Base-by-base conservation (phyloP, 1,140 invertebrate genomes). In the Bombus balteatus region DNA sequence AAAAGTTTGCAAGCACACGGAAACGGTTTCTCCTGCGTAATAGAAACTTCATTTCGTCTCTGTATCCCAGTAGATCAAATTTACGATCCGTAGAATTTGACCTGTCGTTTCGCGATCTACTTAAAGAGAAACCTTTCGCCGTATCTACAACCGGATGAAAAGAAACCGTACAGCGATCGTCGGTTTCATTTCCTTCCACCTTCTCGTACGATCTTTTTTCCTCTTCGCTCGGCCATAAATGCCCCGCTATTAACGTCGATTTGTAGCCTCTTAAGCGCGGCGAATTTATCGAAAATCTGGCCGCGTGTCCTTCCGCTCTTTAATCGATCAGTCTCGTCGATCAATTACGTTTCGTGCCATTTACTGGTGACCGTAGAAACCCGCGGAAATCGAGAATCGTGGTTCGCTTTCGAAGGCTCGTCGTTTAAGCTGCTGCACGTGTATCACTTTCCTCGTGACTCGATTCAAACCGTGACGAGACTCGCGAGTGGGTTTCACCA, bases 381-480 rank as follows among this genome's bases (percentile, higher is more conserved):
- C 68, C 43, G 37, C 75, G 74, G 76, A 66, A 87, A 87, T 89
- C 87, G 80, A 62, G 22, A 57, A 47, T 84, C 66, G 71, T 75
- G 70, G 80, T 65, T 78, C 83, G 75, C 87, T 75, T 83, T 89
- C 75, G 77, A 78, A 70, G 73, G 78, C 22, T 18, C 70, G 75
- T 66, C 85, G 73, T 77, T 89, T 85, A 75, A 82, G 73, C 79
- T 81, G 47, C 66, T 66, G 41, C 59, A 68, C 88, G 73, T 81
- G 87, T 88, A 88, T 80, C 62, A 66, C 68, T 68, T 82, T 68
- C 72, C 75, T 81, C 85, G 84, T 87, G 80, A 81, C 85, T 89
- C 88, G 85, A 89, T 87, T 81, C 86, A 47, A 72, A 57, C 77
- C 87, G 88, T 89, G 87, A 89, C 83, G 43, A 53, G 87, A 89